Conservation (phyloP, 1,140 invertebrate species). For the Callitettix versicolor region DNA sequence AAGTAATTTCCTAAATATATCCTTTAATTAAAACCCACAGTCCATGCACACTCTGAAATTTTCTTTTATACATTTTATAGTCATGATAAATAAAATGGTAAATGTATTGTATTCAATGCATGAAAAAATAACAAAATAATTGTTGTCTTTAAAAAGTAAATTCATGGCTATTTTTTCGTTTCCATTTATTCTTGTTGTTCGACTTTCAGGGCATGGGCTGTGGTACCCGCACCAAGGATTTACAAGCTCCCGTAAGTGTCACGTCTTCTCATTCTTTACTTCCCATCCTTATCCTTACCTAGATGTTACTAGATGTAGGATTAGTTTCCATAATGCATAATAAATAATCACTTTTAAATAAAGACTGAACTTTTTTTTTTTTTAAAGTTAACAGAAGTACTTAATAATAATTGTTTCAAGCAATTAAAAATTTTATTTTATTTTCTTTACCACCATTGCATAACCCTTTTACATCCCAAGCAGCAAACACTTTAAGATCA, state of each 20-base stretch:
- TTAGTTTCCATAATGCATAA: neutral
- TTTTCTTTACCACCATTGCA: no score
- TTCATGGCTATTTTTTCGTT: neutral
- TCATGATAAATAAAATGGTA: no score
- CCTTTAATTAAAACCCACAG: slow-evolving; percentile 1
- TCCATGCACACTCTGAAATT: slow-evolving; percentile 4
- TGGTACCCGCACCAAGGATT: slow-evolving; percentile 10
- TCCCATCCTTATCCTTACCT: slow-evolving; percentile 7
- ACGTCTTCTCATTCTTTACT: slow-evolving; percentile 8
- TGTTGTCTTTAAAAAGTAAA: no score
- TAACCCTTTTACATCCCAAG: no score
- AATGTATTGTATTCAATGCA: no score
- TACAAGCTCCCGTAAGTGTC: slow-evolving; percentile 13
- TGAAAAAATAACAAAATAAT: no score
- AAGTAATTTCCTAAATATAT: neutral
- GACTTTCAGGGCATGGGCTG: slow-evolving; percentile 15
- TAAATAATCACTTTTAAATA: neutral
- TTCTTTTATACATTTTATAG: neutral
- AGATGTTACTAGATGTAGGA: neutral
- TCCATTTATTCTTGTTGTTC: slow-evolving; percentile 13
- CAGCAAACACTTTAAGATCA: no score
- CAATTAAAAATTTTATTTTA: no score
- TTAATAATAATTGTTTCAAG: no score
- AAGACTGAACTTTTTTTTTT: neutral
- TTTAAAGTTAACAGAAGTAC: no score